Evolutionary conservation across 2,888 invertebrate species (phyloP).

Genomic region (Erannis defoliaria): DNA sequence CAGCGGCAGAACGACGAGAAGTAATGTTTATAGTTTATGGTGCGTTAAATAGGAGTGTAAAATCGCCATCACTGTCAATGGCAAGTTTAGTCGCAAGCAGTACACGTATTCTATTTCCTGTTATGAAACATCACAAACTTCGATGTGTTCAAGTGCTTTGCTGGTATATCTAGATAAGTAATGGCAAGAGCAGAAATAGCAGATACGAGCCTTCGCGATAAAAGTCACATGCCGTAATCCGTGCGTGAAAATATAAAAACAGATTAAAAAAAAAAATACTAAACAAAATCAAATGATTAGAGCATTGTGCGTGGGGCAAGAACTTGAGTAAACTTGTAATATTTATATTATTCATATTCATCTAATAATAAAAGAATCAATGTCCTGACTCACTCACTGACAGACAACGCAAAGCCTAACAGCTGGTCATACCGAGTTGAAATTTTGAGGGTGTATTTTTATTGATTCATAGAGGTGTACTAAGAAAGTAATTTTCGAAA

Average conservation of each 20-base stretch:
- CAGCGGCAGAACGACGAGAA: slow-evolving; percentile 34
- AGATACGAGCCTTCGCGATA: slow-evolving; percentile 22
- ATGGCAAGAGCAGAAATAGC: slow-evolving; percentile 15
- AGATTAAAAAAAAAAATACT: neutral
- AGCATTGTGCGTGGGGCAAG: neutral
- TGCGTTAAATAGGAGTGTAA: slow-evolving; percentile 33
- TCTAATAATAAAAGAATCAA: too few species aligned
- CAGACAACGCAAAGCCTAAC: neutral
- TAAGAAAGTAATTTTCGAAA: too few species aligned
- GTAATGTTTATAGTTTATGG: slow-evolving; percentile 39
- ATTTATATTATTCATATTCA: neutral
- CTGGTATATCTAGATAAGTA: slow-evolving; percentile 17
- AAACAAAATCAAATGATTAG: neutral
- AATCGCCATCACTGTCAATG: neutral
- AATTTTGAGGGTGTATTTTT: too few species aligned
- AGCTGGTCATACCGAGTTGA: too few species aligned
- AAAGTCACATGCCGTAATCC: slow-evolving; percentile 28
- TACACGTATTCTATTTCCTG: slow-evolving; percentile 14
- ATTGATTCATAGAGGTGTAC: too few species aligned
- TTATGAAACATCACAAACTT: slow-evolving; percentile 2
- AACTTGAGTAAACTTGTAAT: neutral
- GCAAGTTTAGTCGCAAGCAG: neutral
- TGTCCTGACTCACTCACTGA: too few species aligned
- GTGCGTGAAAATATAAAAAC: neutral
- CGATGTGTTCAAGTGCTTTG: slow-evolving; percentile 13